A percentile compares a stretch with the other conserved stretches of the same genome.
phyloP scores from a whole-genome alignment of 2,797 vertebrate genomes.

The Dipus sagitta region DNA sequence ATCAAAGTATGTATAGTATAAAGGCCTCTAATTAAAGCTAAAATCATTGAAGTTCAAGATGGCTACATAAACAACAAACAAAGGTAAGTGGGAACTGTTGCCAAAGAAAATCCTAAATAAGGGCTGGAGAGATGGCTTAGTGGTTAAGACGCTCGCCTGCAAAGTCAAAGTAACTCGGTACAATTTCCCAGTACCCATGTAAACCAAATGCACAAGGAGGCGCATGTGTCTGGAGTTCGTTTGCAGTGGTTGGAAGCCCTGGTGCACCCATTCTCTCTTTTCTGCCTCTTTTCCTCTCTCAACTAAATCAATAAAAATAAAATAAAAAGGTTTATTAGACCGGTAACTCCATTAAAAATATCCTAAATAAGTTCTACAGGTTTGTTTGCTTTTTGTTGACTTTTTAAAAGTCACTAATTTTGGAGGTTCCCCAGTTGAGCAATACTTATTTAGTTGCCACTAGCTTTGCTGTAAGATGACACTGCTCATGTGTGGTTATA shows the following conservation, averaged over 20 bases:
- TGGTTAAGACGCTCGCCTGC: too few relatives aligned
- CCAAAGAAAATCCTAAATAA: neutral
- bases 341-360: too few relatives aligned
- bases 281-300: too few relatives aligned
- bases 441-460: neutral
- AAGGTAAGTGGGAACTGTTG: neutral
- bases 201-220: too few relatives aligned
- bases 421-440: neutral
- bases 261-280: too few relatives aligned
- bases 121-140: too few relatives aligned
- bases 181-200: too few relatives aligned
- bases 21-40: neutral
- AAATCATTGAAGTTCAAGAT: neutral
- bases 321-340: too few relatives aligned
- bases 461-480: neutral
- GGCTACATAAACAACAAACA: neutral
- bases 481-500: neutral
- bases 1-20: neutral
- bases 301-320: neutral
- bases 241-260: too few relatives aligned
- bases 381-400: neutral
- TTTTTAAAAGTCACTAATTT: neutral
- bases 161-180: too few relatives aligned
- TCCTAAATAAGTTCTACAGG: neutral
- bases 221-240: too few relatives aligned